Evolutionary conservation across 1,140 invertebrate genomes (phyloP), one percentile per base, ranked within the genome.

Genomic region (Drosophila insularis): DNA sequence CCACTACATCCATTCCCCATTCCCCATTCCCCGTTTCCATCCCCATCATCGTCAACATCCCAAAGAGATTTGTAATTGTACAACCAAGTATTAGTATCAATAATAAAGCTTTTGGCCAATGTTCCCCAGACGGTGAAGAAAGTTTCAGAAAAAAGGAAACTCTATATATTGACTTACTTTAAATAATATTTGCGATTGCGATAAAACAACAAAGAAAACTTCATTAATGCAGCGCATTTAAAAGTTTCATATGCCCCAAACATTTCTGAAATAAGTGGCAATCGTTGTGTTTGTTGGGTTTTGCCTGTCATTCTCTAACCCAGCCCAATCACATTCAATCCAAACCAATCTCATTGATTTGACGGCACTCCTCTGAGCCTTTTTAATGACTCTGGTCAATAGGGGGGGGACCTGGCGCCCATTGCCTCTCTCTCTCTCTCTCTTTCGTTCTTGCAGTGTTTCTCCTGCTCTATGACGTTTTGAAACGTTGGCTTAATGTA

Each of bases 341-440:
- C 65, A 75, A 63, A 68, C 39, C 72, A 71, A 78, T 78, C 61
- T 69, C 73, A 85, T 74, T 80, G 81, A 86, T 80, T 80, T 77
- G 77, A 79, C 70, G 84, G 79, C 84, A 76, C 77, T 80, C 77
- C 77, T 84, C 80, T 81, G 65, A 67, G 73, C 63, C 72, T 85
- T 80, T 89, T 87, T 89, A 89, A 89, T 89, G 84, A 89, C 72
- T 73, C 65, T 67, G 43, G 43, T 46, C 43, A 46, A 7, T 63
- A 35, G 2, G 55, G 53, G 27, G 27, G 8, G 39, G 21, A 10
- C 14, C 21, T 66, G 67, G 62, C 39, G 59, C 64, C 58, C 62
- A 10, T 17, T 17, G 6, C 17, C 17, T 21, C 32, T 19, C 56
- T 13, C 32, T 8, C 32, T 59, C 17, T 37, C 31, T 19, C n/a